Percentiles rank a stretch among this genome's conserved stretches.
phyloP scores from a whole-genome alignment of 2,888 invertebrate species.

The Ecdyonurus torrentis region DNA sequence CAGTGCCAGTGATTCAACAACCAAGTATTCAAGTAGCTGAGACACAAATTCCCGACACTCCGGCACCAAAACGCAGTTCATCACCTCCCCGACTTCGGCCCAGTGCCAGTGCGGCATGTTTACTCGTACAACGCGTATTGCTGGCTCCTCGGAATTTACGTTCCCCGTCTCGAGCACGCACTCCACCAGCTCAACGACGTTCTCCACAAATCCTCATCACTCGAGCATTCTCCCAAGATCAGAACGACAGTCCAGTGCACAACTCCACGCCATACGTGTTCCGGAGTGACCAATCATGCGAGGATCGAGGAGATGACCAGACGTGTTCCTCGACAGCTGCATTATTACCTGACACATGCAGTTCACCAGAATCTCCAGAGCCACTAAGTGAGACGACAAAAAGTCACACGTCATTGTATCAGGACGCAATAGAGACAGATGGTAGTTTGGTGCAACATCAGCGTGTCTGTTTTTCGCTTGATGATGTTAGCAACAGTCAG shows the following conservation, averaged over 20 bases:
- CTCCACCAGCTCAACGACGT: slow-evolving; percentile 23
- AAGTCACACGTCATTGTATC: not conserved
- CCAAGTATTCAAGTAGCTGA: not conserved
- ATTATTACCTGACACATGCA: not conserved
- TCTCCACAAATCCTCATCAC: slow-evolving; percentile 57
- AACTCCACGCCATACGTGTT: slow-evolving; percentile 18
- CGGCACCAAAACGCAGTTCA: not conserved
- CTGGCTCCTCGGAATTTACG: not conserved
- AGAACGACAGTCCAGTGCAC: not conserved
- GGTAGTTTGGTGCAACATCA: too few relatives aligned
- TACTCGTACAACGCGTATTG: not conserved
- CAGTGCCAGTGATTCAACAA: not conserved
- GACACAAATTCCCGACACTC: not conserved
- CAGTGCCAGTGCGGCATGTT: not conserved
- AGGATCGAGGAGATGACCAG: not conserved
- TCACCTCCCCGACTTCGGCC: not conserved
- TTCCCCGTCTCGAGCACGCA: slow-evolving; percentile 18
- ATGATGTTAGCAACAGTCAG: not conserved
- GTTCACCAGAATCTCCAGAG: not conserved
- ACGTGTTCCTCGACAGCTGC: not conserved
- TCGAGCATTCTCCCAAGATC: slow-evolving; percentile 51
- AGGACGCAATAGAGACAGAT: not conserved
- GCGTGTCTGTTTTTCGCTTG: not conserved
- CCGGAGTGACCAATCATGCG: not conserved
- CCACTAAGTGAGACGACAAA: not conserved